Base-by-base conservation (phyloP, 2,113 vertebrate species). In the Thunnus thynnus region DNA sequence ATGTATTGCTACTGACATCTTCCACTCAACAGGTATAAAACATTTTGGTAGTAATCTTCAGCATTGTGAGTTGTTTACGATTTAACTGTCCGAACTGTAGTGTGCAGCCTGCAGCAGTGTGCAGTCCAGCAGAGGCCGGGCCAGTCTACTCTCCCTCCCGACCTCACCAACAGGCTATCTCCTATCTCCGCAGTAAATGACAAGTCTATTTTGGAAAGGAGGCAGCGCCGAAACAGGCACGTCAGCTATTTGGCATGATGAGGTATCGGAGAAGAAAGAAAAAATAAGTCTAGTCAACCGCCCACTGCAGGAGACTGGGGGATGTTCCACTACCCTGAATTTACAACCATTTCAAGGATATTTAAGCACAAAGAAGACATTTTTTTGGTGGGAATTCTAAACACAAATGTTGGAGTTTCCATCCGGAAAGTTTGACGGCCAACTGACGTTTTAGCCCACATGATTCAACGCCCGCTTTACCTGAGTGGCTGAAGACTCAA, bases 151-250 rank as follows among this genome's bases (percentile, higher is more conserved):
- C 69, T 44, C 7, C 52, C 25, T 44, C 20, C 55, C 47, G 36
- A 25, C 69, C 80, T 81, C 71, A 50, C 69, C 70, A 44, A n/a
- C 83, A 87, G 74, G n/a, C 72, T 84, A 91, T 95, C 94, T 93
- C 79, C 83, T 87, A 32, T 72, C 91, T 94, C 56, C 66, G 10
- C 84, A 51, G 65, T 65, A 95, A 95, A 92, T 95, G 96, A 96
- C 96, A 96, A 88, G 91, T 96, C 97, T 98, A 98, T 98, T 98
- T 97, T 97, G 88, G 96, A 97, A 88, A 92, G 89, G 93, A 94
- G 94, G 94, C 92, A 85, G 94, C 88, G 93, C 93, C 86, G 87
- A 92, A 93, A 65, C 36, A 84, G 91, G 94, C 92, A 94, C 86
- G 94, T 94, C 92, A 94, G 93, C 91, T 89, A 87, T 94, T 88